These are phyloP conservation scores for Penaeus japonicus DNA, from an alignment of 1,140 invertebrate species.

Conservation along the genomic window DNA sequence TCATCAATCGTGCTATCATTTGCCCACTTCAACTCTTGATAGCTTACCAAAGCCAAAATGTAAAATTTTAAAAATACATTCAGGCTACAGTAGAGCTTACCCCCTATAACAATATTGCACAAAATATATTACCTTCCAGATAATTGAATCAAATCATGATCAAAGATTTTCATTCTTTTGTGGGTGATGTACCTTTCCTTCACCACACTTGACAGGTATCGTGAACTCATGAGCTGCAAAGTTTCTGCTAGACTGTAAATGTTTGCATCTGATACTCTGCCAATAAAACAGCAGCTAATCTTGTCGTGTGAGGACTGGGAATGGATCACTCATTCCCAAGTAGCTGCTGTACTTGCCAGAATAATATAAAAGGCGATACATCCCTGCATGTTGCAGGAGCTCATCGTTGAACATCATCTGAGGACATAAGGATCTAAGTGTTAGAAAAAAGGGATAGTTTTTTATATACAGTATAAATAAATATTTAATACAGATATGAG, in stretches of 20 bases:
- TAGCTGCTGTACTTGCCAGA: constrained; percentile 53
- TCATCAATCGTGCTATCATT: too few relatives aligned
- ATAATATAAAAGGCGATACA: constrained; percentile 51
- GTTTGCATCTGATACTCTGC: background rate
- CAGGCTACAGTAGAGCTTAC: too few relatives aligned
- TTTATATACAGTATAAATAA: background rate
- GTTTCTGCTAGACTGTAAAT: background rate
- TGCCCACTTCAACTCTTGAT: too few relatives aligned
- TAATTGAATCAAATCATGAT: too few relatives aligned
- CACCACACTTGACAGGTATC: background rate
- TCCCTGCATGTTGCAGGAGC: constrained; percentile 54
- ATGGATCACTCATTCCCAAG: constrained; percentile 58
- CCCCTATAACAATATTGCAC: too few relatives aligned
- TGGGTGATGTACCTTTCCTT: too few relatives aligned
- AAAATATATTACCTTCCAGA: too few relatives aligned
- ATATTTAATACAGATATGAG: background rate
- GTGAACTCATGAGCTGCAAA: background rate
- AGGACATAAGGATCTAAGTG: background rate
- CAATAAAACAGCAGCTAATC: background rate
- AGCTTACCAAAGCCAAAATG: too few relatives aligned
- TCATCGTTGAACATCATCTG: constrained; percentile 56
- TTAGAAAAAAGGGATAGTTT: background rate
- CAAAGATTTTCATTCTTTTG: too few relatives aligned
- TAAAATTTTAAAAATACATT: too few relatives aligned
- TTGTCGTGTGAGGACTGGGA: constrained; percentile 31